phyloP scores from a whole-genome alignment of 2,113 vertebrate species.

The Parus major region DNA sequence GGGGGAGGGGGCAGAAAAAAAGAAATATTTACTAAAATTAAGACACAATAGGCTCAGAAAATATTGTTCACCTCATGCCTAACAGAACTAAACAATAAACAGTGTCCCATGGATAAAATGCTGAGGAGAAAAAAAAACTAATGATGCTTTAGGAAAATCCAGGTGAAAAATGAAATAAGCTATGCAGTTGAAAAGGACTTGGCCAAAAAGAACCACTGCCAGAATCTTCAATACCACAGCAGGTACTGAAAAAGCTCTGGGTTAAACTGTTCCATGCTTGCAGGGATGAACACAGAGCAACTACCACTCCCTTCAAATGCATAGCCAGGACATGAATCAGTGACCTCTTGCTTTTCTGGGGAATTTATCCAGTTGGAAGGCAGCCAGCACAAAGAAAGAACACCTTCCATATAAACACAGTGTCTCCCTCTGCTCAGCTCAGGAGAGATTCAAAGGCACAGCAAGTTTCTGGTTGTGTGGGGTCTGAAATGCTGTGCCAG shows the following conservation, averaged over 20 bases:
- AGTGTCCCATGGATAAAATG: neutral
- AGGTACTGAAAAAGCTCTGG: neutral
- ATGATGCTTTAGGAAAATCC: neutral
- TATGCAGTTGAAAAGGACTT: neutral
- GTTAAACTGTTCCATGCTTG: neutral
- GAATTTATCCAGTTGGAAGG: neutral
- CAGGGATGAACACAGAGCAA: neutral
- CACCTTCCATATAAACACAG: neutral
- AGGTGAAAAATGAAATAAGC: neutral
- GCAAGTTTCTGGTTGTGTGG: too few species aligned
- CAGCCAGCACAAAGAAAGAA: neutral
- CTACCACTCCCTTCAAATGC: neutral
- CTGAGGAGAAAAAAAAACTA: neutral
- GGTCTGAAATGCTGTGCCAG: neutral
- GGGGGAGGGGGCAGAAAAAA: neutral
- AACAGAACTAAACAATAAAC: neutral
- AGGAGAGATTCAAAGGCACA: neutral
- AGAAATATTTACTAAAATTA: neutral
- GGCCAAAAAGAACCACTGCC: neutral
- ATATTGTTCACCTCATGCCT: neutral
- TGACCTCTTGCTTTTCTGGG: neutral
- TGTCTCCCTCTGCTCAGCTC: neutral
- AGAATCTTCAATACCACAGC: neutral
- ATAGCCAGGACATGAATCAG: neutral
- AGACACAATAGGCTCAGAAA: neutral